Evolutionary conservation across 2,797 vertebrate genomes (phyloP), one percentile per base, ranked within the genome.

Genomic region (Sebastes vulpes): DNA sequence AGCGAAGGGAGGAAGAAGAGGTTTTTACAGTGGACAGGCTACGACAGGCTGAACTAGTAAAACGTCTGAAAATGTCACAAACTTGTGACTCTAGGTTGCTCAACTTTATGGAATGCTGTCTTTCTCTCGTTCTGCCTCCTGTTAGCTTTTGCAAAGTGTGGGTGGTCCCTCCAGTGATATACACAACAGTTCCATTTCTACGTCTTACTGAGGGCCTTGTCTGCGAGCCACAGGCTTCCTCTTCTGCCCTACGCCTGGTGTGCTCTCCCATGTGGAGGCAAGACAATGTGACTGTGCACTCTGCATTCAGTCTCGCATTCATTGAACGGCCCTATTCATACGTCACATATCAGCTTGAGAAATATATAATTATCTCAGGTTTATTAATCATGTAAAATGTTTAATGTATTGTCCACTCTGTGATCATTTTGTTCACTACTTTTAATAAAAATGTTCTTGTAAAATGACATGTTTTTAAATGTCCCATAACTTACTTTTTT

Each of bases 141-240:
- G 85, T 88, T 90, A 77, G 85, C 79, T 76, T 88, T 77, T 79
- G 67, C 75, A 76, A 68, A 85, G 85, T 87, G 77, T 80, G 94
- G 94, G 94, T 94, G 93, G 94, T 95, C 94, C 80, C 18, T 58
- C 29, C 68, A 48, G 68, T 31, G 76, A 85, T 72, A 67, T 38
- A 75, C 85, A 87, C 92, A 86, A 72, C 73, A 61, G 79, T 84
- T 71, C 72, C 76, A 85, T 54, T 72, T 65, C 69, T 65, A 32
- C 52, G 29, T 81, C 81, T 71, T 48, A 72, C 79, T 53, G 72
- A 77, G 76, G 70, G 54, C 77, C 60, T 67, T 85, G 82, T 70
- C 77, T 89, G 72, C 63, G 21, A 79, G 69, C 78, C 35, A 71
- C 71, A 59, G 60, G 67, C 61, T 74, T 73, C 71, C 66, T 71